Evolutionary conservation across 2,113 vertebrate species (phyloP).

Genomic region (Syrrhaptes paradoxus): DNA sequence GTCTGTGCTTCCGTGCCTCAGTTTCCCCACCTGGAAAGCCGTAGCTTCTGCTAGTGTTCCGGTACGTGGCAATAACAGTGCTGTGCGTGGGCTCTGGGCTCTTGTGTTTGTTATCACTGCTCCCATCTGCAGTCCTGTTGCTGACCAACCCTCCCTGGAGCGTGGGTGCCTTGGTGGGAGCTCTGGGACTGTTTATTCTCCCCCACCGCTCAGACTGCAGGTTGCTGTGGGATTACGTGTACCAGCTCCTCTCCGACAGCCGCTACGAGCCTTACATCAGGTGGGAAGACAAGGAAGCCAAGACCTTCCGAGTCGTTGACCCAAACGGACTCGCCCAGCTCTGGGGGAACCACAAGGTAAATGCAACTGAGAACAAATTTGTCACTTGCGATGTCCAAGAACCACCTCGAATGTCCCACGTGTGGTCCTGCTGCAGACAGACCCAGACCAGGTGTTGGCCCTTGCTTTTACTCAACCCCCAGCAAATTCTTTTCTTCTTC

Average conservation of each 20-base stretch:
- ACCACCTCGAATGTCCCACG: rapidly evolving
- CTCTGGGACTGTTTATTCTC: neutral
- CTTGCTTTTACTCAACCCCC: neutral
- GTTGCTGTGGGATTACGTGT: constrained; percentile 90
- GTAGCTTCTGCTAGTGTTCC: neutral
- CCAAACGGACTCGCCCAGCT: constrained; percentile 88
- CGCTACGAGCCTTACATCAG: constrained; percentile 85
- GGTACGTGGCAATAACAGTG: neutral
- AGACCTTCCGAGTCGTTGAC: constrained; percentile 85
- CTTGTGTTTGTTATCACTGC: rapidly evolving
- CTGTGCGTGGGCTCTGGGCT: neutral
- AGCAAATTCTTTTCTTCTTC: neutral
- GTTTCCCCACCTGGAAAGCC: neutral
- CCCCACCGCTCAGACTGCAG: constrained; percentile 79
- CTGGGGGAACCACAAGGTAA: constrained; percentile 95
- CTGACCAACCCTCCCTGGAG: neutral
- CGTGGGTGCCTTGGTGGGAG: neutral
- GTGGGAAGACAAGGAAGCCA: constrained; percentile 85
- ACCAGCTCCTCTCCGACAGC: constrained; percentile 84
- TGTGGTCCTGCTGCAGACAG: neutral
- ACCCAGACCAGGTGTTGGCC: neutral
- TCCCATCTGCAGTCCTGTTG: rapidly evolving
- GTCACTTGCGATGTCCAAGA: neutral
- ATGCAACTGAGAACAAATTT: rapidly evolving
- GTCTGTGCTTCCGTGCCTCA: neutral